phyloP scores from a whole-genome alignment of 2,797 vertebrate species.

The Emydoidea blandingii region DNA sequence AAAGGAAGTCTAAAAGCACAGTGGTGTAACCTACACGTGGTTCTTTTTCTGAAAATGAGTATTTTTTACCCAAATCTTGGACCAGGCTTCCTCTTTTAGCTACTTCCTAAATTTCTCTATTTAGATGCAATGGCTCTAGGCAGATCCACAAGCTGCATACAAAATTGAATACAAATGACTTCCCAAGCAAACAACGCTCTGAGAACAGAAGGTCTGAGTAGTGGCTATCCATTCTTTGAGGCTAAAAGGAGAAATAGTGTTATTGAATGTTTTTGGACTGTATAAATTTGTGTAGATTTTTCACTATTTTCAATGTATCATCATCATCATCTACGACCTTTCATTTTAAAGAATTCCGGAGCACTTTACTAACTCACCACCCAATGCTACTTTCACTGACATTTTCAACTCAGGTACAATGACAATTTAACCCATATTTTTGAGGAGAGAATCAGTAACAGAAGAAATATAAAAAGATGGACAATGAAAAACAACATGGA shows the following conservation, averaged over 20 bases:
- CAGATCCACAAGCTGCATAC: neutral
- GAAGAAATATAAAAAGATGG: neutral
- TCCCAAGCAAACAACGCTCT: accelerated
- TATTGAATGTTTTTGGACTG: accelerated
- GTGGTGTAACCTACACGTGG: accelerated
- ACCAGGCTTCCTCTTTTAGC: neutral
- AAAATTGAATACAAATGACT: accelerated
- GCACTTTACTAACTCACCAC: neutral
- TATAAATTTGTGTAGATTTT: neutral
- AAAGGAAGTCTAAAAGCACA: neutral
- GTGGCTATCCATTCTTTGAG: neutral
- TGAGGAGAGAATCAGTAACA: neutral
- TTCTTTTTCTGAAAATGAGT: neutral
- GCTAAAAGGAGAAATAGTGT: no score
- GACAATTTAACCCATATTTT: neutral
- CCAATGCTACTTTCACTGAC: neutral
- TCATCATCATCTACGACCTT: neutral
- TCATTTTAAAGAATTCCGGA: neutral
- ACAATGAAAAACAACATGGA: neutral
- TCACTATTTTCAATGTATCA: neutral
- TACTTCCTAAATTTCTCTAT: neutral
- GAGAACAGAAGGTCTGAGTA: neutral
- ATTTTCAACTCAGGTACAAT: neutral
- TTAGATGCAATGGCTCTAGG: neutral
- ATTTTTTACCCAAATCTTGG: neutral